phyloP scores from a whole-genome alignment of 2,888 invertebrate genomes.

The Drosophila helvetica region DNA sequence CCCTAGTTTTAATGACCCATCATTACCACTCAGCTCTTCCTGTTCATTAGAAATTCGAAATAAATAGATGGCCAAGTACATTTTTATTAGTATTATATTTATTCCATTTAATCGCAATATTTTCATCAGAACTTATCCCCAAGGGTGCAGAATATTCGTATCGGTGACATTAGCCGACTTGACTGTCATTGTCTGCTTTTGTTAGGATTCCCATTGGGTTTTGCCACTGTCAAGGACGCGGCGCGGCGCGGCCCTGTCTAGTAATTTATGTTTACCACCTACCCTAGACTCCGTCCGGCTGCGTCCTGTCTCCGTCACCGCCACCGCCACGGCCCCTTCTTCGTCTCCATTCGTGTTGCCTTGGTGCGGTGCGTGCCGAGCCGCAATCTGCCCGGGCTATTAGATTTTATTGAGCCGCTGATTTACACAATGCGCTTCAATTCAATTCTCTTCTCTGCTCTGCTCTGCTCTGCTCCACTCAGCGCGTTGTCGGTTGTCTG shows the following conservation, averaged over 20 bases:
- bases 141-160: not conserved
- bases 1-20: no score
- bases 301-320: constrained; percentile 5
- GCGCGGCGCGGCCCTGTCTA: constrained; percentile 30
- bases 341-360: constrained; percentile 8
- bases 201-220: constrained; percentile 24
- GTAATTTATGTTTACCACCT: constrained; percentile 62
- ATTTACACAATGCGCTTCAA: constrained; percentile 75
- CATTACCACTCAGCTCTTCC: not conserved
- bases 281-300: constrained; percentile 1
- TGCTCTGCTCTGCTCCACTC: not conserved
- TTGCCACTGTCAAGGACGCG: constrained; percentile 71
- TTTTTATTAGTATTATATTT: not conserved
- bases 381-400: constrained; percentile 73
- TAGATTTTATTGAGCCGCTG: constrained; percentile 78
- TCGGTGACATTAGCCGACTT: not conserved
- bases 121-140: not conserved
- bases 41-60: not conserved
- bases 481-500: no score
- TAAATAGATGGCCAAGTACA: not conserved
- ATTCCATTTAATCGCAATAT: not conserved
- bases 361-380: constrained; percentile 62
- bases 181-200: constrained; percentile 22
- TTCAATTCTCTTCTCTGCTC: constrained; percentile 57
- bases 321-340: constrained; percentile 23